Evolutionary conservation across 2,113 vertebrate genomes (phyloP).

Genomic region (Apus apus): DNA sequence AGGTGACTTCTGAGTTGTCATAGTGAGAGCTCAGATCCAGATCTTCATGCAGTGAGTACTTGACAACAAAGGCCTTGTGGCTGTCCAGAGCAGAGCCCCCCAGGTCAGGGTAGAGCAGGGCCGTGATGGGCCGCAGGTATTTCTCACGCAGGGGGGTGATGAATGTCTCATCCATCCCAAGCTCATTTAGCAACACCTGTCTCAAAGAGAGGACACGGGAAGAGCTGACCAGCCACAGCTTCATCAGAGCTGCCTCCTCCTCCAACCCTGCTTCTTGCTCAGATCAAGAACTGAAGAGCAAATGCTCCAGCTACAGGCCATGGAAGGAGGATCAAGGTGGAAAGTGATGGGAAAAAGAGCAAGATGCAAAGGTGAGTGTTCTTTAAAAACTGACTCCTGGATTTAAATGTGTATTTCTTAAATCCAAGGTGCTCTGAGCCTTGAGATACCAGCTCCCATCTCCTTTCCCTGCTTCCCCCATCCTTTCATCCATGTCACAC

Average conservation of each 20-base stretch:
- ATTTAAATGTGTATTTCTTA: neutral
- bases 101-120: constrained; percentile 87
- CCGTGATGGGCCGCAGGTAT: constrained; percentile 82
- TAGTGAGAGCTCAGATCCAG: constrained; percentile 91
- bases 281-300: neutral
- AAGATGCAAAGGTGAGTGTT: neutral
- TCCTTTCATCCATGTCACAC: neutral
- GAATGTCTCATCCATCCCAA: constrained; percentile 89
- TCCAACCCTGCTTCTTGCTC: neutral
- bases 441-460: neutral
- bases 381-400: neutral
- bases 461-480: neutral
- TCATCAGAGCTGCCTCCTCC: neutral
- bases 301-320: neutral
- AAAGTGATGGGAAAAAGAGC: neutral
- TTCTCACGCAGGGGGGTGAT: constrained; percentile 86
- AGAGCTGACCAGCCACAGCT: neutral
- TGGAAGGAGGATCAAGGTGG: neutral
- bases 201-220: neutral
- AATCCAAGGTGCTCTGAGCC: neutral
- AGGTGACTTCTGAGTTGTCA: constrained; percentile 93
- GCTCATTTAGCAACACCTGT: constrained; percentile 86
- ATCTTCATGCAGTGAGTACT: constrained; percentile 85
- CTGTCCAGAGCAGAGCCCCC: constrained; percentile 87
- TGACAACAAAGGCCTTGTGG: constrained; percentile 94